Evolutionary conservation across 2,113 vertebrate species (phyloP), one percentile per base, ranked within the genome.

Genomic region (Catharus bicknelli): DNA sequence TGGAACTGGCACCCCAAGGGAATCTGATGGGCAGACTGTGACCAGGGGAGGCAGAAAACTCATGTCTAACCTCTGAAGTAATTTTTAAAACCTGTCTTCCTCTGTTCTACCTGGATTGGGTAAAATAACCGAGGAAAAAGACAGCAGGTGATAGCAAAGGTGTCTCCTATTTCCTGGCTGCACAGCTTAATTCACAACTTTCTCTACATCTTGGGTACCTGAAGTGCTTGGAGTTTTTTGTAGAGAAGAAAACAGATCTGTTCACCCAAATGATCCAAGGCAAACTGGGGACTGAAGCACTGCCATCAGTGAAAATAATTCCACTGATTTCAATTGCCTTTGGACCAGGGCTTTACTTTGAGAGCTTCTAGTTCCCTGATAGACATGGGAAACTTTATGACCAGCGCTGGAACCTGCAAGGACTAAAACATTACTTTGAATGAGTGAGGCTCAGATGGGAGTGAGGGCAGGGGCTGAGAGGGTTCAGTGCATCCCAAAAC

Each of bases 401-500:
- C 43, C 34, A 84, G 16, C 1, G 1, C 4, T 74, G 59, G 38
- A 86, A 94, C 54, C 58, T 42, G 23, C 50, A 47, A 54, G 50
- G 78, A 38, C 61, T 58, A 32, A 69, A 86, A 5, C 0, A 3
- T 26, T 36, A 2, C 32, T 69, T 17, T 38, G 82, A 75, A 27
- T 0, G 0, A 79, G 47, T 2, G 7, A 90, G 40, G 72, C 45
- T 86, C 13, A 1, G 59, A 38, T 1, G 8, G 50, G 70, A 34
- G 36, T 51, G 53, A 57, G 77, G 62, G 40, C 47, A 83, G 66
- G 48, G n/a, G 27, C 11, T 43, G 34, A 61, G 81, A 88, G 45
- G 69, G 77, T 67, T 90, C 83, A 83, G 32, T 25, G 79, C 83
- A 73, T 26, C 55, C 29, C 0, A 0, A 69, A 94, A 89, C 32